phyloP scores from a whole-genome alignment of 2,888 invertebrate species.

The Furcula furcula region DNA sequence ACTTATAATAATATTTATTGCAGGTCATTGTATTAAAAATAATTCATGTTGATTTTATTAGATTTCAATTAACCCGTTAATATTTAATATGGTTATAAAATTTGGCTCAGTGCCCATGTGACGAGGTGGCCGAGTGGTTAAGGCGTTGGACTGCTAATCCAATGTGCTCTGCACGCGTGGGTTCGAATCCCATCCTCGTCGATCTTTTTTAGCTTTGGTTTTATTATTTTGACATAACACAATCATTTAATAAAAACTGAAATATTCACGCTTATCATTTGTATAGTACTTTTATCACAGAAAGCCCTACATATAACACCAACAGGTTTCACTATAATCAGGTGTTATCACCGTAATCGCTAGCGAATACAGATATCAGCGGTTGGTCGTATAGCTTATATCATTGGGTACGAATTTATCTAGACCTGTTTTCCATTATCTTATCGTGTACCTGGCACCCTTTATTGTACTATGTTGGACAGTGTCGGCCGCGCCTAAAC shows the following conservation, averaged over 20 bases:
- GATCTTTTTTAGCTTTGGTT: slow-evolving; percentile 49
- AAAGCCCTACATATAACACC: too few relatives aligned
- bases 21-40: too few relatives aligned
- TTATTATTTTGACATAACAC: slow-evolving; percentile 1
- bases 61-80: not conserved
- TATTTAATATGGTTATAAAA: slow-evolving; percentile 29
- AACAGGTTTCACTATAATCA: slow-evolving; percentile 51
- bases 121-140: slow-evolving; percentile 94
- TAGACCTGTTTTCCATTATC: slow-evolving; percentile 79
- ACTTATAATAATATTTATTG: too few relatives aligned
- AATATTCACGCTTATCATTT: too few relatives aligned
- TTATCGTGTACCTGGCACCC: slow-evolving; percentile 66
- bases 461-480: slow-evolving; percentile 67
- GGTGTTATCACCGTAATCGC: slow-evolving; percentile 65
- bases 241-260: too few relatives aligned
- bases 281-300: too few relatives aligned
- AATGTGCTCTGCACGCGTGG: slow-evolving; percentile 93
- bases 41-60: not conserved
- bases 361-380: slow-evolving; percentile 58
- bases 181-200: slow-evolving; percentile 92
- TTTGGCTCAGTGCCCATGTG: slow-evolving; percentile 43
- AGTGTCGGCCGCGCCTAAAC: slow-evolving; percentile 49
- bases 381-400: slow-evolving; percentile 56
- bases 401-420: slow-evolving; percentile 74
- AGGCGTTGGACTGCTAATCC: slow-evolving; percentile 94